Evolutionary conservation across 1,140 invertebrate species (phyloP), one percentile per base, ranked within the genome.

Genomic region (Drosophila miranda): DNA sequence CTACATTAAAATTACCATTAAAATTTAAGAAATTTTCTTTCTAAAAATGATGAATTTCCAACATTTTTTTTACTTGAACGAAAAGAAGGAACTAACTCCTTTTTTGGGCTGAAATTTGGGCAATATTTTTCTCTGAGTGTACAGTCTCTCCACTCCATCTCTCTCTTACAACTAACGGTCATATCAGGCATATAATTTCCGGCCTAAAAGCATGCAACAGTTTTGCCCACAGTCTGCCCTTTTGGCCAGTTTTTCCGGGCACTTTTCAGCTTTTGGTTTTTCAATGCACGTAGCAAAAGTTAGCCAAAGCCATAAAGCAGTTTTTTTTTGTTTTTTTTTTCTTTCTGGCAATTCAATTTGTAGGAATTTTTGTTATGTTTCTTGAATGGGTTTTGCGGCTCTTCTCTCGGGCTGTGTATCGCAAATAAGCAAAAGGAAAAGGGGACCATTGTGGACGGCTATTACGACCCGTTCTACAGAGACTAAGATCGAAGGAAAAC

Each of bases 201-300:
- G 60, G 81, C 81, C 82, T 86, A 81, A 81, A 70, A 81, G 77
- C 77, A 81, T 81, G 81, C 81, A 86, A 84, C 81, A 84, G 81
- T 80, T 74, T 83, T 49, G 44, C 21, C 43, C 6, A 11, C 16
- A 3, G 16, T 53, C 19, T 21, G 16, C 49, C 28, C 45, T 30
- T 46, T 41, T 26, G 41, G 34, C 11, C 34, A 38, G 34, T 38
- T 38, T 38, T 38, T 11, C 58, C 16, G 3, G 34, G 23, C 50
- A 48, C 43, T 64, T 53, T 50, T 44, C 63, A 69, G 66, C 34
- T 13, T 68, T 73, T 73, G 48, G 52, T 14, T 78, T 78, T 78
- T 63, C 77, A 51, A 45, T 77, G 77, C 81, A 84, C 81, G 81
- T 84, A 86, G 60, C 63, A 46, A 78, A 84, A 84, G 73, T 84